Base-by-base conservation (phyloP, 2,113 vertebrate species). In the Mohoua ochrocephala region DNA sequence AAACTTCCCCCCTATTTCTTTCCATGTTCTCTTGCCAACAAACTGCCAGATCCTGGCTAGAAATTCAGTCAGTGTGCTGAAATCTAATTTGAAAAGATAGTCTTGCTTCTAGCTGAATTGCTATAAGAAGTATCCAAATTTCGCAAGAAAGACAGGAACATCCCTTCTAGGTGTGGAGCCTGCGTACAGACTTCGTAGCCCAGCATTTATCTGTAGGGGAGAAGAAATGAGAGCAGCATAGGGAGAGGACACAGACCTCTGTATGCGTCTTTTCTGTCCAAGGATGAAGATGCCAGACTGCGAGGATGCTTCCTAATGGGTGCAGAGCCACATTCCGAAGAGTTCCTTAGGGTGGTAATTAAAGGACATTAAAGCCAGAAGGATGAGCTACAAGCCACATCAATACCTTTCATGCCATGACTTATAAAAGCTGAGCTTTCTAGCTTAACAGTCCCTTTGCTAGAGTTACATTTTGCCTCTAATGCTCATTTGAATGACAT, bases 51-150 rank as follows among this genome's bases (percentile, higher is more conserved):
- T 79, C 37, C 83, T 31, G 31, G 74, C 87, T 84, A 87, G 69
- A 65, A 96, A 87, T 67, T 75, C 87, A 95, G 86, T 86, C 86
- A 93, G 65, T 52, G 20, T 92, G 57, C 87, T 94, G 77, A 91
- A 96, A 91, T 79, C 74, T 95, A 89, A 91, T 89, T 74, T 89
- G 84, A 97, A 95, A 87, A 95, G 56, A 89, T 87, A 91, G 59
- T 82, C 65, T 89, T 93, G 84, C 91, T 93, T 94, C 91, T 91
- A 96, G 91, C 78, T 94, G 94, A 89, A 92, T 91, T 93, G 87
- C 73, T 89, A 23, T 42, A 91, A 87, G 76, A 50, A 94, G 65
- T 37, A 96, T 83, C 61, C 70, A 76, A 53, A 92, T 94, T 87
- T 89, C 84, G 91, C 45, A 52, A 87, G 65, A 84, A 60, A 76